A percentile compares a stretch with the other conserved stretches of the same genome.
Conservation (phyloP, 2,113 vertebrate species). For the Picathartes gymnocephalus region DNA sequence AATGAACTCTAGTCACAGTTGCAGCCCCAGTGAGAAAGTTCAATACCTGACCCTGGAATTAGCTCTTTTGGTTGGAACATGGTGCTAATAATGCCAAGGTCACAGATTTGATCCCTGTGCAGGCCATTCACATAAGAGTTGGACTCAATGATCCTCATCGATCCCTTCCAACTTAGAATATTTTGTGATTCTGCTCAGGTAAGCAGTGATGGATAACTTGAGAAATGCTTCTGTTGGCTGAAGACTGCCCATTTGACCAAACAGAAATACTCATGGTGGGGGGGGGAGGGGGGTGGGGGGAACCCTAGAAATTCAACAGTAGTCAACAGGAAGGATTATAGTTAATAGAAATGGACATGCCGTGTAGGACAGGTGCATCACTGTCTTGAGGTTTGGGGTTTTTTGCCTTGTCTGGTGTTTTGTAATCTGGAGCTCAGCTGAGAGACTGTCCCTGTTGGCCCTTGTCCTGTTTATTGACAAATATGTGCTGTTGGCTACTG, state of each 20-base stretch:
- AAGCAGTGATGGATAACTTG: neutral
- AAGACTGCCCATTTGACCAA: neutral
- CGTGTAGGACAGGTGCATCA: neutral
- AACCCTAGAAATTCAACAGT: neutral
- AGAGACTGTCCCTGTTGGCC: neutral
- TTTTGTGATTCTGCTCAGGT: neutral
- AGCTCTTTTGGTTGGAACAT: neutral
- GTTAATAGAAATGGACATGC: neutral
- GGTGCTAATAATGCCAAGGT: neutral
- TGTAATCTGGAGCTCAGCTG: neutral
- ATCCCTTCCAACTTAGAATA: neutral
- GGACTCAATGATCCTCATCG: neutral
- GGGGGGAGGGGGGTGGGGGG: accelerated
- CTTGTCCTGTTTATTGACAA: neutral
- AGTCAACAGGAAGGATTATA: neutral
- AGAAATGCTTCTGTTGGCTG: neutral
- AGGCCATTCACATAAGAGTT: neutral
- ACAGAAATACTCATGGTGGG: neutral
- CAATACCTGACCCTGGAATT: neutral
- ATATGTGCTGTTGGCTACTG: neutral
- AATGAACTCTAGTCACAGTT: neutral
- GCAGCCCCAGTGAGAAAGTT: neutral
- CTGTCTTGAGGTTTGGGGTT: neutral
- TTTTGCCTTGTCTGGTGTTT: neutral
- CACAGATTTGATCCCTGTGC: neutral